Evolutionary conservation across 2,113 vertebrate species (phyloP), one percentile per base, ranked within the genome.

Genomic region (Nycticryphes semicollaris): DNA sequence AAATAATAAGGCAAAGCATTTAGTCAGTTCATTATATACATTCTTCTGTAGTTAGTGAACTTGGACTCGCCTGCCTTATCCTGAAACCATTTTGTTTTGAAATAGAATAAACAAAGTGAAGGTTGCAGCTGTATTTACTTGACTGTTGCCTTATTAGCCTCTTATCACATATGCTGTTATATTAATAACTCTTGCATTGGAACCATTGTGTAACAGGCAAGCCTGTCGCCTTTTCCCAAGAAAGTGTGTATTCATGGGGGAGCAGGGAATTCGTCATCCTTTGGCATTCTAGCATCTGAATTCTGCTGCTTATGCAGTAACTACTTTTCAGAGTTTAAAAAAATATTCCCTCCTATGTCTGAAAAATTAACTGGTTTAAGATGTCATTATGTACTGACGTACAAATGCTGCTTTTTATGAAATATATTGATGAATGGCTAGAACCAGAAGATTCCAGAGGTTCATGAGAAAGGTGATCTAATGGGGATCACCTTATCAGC

Each of bases 111-210:
- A 93, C 86, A 92, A 93, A 89, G 60, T 48, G 81, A 53, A 89
- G 93, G 53, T 53, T 45, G 7, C 90, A 95, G 89, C 92, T 95
- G 94, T 92, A 92, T 95, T 95, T 96, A 95, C 69, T 93, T 75
- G 78, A 77, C 69, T 81, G 2, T 74, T 96, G 80, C 92, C 47
- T 93, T 94, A 56, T 80, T 78, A 75, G 79, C 79, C 48, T 77
- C 37, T 90, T 96, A 90, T 91, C 89, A 45, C 89, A 87, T 93
- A 95, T 82, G 74, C 59, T 75, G 60, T 84, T 87, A 17, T 27
- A 75, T 75, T 89, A 94, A 66, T 7, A 70, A n/a, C 80, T 92
- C 76, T 59, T 81, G 84, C 48, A 14, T 62, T 87, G 3, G 7
- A 94, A 20, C 33, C 14, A 3, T 92, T 94, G 83, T 94, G 74